Evolutionary conservation across 2,113 vertebrate genomes (phyloP).

Genomic region (Gulo gulo): DNA sequence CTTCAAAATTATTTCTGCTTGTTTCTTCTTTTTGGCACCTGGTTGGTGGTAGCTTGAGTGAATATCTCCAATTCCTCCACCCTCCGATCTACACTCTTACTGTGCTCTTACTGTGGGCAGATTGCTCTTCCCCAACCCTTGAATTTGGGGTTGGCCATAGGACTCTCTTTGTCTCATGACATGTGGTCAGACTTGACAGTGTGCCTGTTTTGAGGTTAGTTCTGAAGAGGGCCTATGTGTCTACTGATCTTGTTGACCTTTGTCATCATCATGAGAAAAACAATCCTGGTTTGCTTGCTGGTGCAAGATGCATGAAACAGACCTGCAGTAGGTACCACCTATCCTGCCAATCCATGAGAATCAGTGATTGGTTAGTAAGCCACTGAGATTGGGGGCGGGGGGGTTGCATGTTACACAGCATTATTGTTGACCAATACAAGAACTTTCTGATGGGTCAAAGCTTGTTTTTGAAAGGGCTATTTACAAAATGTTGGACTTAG

Average conservation of each 20-base stretch:
- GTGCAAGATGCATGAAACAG: neutral
- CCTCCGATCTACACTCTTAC: neutral
- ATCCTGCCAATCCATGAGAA: neutral
- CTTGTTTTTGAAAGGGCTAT: neutral
- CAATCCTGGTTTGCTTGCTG: neutral
- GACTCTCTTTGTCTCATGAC: neutral
- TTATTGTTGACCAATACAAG: neutral
- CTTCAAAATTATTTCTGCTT: neutral
- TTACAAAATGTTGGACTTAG: neutral
- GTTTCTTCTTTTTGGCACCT: neutral
- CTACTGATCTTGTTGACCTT: neutral
- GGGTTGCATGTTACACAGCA: neutral
- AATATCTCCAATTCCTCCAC: neutral
- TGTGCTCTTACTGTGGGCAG: neutral
- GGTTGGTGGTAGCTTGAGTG: neutral
- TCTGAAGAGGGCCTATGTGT: neutral
- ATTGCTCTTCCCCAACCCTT: neutral
- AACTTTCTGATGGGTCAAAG: neutral
- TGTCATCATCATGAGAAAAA: neutral
- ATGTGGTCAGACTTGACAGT: neutral
- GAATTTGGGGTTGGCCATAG: neutral
- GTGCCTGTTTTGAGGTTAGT: neutral
- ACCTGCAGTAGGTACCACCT: no score
- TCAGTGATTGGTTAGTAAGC: neutral
- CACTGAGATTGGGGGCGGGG: neutral